Conservation (phyloP, 2,888 invertebrate genomes). For the Vanessa cardui region DNA sequence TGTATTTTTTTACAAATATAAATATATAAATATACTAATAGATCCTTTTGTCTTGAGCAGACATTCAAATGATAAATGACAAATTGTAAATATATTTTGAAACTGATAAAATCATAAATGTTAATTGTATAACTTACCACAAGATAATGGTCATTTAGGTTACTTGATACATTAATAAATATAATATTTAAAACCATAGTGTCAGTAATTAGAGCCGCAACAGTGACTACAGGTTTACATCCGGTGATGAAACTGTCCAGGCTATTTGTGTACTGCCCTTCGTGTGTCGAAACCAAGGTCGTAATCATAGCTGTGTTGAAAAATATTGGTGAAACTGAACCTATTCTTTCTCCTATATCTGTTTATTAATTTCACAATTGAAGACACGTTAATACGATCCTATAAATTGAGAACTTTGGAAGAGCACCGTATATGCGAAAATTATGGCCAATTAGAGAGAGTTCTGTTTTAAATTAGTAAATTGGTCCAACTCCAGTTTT, state of each 20-base stretch:
- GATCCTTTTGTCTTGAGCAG: too few relatives aligned
- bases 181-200: not conserved
- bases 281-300: conserved; percentile 15
- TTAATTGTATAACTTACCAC: too few relatives aligned
- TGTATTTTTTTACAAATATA: too few relatives aligned
- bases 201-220: conserved; percentile 19
- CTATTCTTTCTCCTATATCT: not conserved
- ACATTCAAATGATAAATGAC: too few relatives aligned
- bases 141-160: too few relatives aligned
- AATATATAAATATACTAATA: too few relatives aligned
- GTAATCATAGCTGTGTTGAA: not conserved
- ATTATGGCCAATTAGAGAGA: not conserved
- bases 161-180: too few relatives aligned
- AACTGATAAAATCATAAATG: too few relatives aligned
- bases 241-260: conserved; percentile 19
- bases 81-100: too few relatives aligned
- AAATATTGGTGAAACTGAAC: not conserved
- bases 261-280: conserved; percentile 24
- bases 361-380: not conserved
- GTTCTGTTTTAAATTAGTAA: not conserved
- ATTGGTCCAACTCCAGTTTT: not conserved
- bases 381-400: too few relatives aligned
- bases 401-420: too few relatives aligned
- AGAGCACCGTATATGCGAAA: not conserved
- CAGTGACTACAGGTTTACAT: conserved; percentile 1